Evolutionary conservation across 92 coral and sea anemone species (phyloP).

Genomic region (Zoanthus solanderi): DNA sequence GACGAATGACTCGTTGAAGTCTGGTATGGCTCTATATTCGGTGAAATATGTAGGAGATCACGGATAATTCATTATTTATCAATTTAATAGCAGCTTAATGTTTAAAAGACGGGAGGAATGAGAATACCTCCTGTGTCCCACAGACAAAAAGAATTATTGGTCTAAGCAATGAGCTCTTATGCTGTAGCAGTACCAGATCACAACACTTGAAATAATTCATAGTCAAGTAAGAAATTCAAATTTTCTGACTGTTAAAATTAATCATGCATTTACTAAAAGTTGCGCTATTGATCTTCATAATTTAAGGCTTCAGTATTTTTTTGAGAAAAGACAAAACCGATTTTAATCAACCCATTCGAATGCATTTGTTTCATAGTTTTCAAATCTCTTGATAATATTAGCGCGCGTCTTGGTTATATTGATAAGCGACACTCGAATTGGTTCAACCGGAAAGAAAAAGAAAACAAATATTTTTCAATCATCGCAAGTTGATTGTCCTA

Average conservation of each 20-base stretch:
- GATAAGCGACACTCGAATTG: conserved; percentile 23
- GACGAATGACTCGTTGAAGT: background rate
- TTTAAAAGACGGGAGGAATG: background rate
- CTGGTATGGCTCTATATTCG: background rate
- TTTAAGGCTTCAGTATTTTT: background rate
- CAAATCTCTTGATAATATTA: conserved; percentile 14
- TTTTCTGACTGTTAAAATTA: background rate
- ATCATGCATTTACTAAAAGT: conserved; percentile 5
- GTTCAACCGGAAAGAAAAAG: background rate
- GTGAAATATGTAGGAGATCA: background rate
- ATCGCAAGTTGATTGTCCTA: conserved; percentile 7
- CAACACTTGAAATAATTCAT: background rate
- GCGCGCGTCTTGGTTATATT: conserved; percentile 14
- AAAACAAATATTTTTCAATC: background rate
- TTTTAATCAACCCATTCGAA: conserved; percentile 17
- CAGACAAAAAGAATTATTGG: background rate
- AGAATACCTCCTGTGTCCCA: background rate
- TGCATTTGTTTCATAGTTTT: background rate
- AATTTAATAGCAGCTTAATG: background rate
- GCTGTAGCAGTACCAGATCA: background rate
- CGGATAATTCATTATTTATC: conserved; percentile 11
- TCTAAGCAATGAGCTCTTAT: background rate
- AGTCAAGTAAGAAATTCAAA: conserved; percentile 3
- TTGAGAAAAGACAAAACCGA: background rate
- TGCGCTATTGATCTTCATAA: background rate